Base-by-base conservation (phyloP, 2,113 vertebrate genomes). In the Planiliza haematocheilus region DNA sequence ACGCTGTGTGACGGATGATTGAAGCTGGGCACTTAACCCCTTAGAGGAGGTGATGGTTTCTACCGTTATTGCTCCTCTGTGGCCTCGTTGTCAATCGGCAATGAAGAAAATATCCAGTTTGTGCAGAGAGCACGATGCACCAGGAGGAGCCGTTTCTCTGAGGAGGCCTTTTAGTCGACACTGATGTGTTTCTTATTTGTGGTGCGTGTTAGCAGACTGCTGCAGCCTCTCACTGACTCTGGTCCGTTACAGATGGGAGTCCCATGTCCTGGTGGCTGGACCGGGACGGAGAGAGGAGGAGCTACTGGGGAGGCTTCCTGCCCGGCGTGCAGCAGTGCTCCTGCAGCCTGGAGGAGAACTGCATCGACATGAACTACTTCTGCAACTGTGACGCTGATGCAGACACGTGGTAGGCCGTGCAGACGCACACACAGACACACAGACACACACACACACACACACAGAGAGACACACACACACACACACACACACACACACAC, bases 201-300 rank as follows among this genome's bases (percentile, higher is more conserved):
- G 2, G 41, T 42, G 41, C 11, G 41, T 13, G 41, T 42, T 30
- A 30, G 5, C 41, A 5, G 41, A 5, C 12, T 42, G 41, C 12
- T 13, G 12, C 12, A 5, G 41, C 39, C 4, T 10, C 21, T 20
- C 13, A 16, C 18, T 51, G 18, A 3, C 74, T 74, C 39, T 49
- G 14, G 72, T 1, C 58, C 41, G 24, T 90, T 93, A 57, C 92
- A 99, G 98, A 96, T 87, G 97, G 97, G 74, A 91, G 91, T 1
- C 97, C 97, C 12, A 94, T 97, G 85, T 95, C 95, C 46, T 99
- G 97, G 98, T 99, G 97, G 97, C 89, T 98, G 85, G 97, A 98
- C 77, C 92, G 94, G 66, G 92, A 93, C 20, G 95, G 93, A 42
- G 95, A 97, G 84, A 96, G 88, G 68, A 94, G 97, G 48, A 95